Conservation (phyloP, 2,888 invertebrate species). For the Anthophora plumipes region DNA sequence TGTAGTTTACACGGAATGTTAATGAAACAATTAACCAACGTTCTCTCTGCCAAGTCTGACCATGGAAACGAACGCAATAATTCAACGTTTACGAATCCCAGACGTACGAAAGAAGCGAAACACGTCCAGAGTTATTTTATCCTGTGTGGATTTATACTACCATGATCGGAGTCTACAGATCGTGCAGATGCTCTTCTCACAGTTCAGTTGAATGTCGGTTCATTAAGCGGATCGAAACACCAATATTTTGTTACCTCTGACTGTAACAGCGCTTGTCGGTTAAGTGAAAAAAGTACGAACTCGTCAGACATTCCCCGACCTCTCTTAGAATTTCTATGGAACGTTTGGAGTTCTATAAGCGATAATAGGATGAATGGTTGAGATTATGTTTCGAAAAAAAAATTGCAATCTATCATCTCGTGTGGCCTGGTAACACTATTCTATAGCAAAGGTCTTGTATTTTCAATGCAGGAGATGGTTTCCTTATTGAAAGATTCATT, state of each 20-base stretch:
- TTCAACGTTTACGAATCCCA: constrained; percentile 17
- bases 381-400: neutral
- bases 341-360: neutral
- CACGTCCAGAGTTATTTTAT: neutral
- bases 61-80: constrained; percentile 12
- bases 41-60: constrained; percentile 11
- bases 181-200: neutral
- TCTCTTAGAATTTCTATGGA: neutral
- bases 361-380: neutral
- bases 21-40: constrained; percentile 55
- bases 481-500: neutral
- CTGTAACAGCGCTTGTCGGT: no score
- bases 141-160: neutral
- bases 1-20: constrained; percentile 53
- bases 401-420: neutral
- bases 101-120: constrained; percentile 5
- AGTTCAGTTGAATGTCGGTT: constrained; percentile 16
- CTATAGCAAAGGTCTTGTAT: neutral
- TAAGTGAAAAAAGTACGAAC: neutral
- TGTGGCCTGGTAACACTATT: neutral
- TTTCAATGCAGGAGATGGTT: neutral
- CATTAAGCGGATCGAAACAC: constrained; percentile 22
- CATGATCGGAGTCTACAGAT: neutral
- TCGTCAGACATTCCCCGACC: constrained; percentile 16
- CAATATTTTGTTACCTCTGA: neutral